Evolutionary conservation across 2,113 vertebrate genomes (phyloP), one percentile per base, ranked within the genome.

Genomic region (Phylloscopus trochiloides): DNA sequence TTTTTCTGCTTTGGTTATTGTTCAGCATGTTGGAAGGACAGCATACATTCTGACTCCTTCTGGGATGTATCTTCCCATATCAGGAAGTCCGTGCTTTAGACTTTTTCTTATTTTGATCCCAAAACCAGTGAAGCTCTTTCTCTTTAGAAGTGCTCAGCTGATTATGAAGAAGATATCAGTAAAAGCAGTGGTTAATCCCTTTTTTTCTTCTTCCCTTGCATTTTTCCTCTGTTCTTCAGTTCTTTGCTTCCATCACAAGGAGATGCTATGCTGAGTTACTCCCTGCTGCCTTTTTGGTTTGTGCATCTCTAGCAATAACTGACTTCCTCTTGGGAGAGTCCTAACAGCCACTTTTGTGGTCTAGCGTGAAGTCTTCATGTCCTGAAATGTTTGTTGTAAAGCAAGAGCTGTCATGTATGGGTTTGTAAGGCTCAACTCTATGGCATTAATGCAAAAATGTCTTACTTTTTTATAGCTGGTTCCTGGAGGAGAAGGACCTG

Each of bases 401-500:
- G 32, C 42, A 80, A 36, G 18, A 81, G 17, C 40, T 88, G 55
- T 55, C 5, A 9, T 12, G 4, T 66, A 26, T 48, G n/a, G 17
- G 28, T 84, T 81, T 84, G 61, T 71, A 25, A 29, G 87, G 38
- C 36, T 91, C 18, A n/a, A 7, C 31, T 63, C 18, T 42, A 3
- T 63, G 24, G 24, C 31, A 59, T 70, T 96, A 75, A 96, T 52
- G 47, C 38, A 72, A 50, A 86, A 57, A 45, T 88, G 11, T 80
- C 10, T 45, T 86, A 17, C 6, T 95, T 45, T 90, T 86, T 80
- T 97, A 40, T 96, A 99, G 99, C 98, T 99, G 90, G 99, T 99
- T 96, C 99, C 99, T 61, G 99, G 99, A 97, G 99, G 99, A 94
- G 99, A 99, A 98, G 99, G 99, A 84, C 99, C 99, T 54, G 99